Conservation (phyloP, 2,888 invertebrate genomes). For the Cyrtodaria siliqua region DNA sequence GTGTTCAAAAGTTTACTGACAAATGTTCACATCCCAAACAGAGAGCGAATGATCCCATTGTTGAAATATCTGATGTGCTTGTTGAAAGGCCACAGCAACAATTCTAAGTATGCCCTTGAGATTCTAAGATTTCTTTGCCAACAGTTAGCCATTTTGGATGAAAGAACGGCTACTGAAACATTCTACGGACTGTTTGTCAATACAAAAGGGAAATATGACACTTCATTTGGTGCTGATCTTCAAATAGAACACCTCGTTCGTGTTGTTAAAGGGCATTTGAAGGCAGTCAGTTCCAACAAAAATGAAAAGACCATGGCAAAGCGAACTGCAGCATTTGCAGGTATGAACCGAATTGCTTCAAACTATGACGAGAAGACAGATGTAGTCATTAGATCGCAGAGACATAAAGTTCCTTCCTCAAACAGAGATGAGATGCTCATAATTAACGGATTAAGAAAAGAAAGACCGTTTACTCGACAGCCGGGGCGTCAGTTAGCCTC, state of each 20-base stretch:
- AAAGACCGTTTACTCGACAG: not conserved
- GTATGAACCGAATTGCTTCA: not conserved
- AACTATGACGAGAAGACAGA: not conserved
- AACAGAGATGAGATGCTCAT: not conserved
- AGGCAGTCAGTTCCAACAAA: conserved; percentile 10
- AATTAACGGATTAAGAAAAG: not conserved
- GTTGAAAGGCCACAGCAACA: conserved; percentile 27
- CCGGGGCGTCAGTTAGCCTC: not conserved
- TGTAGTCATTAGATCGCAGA: not conserved
- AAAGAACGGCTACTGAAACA: conserved; percentile 11
- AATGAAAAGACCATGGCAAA: not conserved
- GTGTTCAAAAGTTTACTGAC: conserved; percentile 11
- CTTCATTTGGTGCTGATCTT: conserved; percentile 20
- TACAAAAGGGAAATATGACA: no score
- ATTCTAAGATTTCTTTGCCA: conserved; percentile 26
- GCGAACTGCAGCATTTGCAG: not conserved
- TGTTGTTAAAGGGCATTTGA: conserved; percentile 18
- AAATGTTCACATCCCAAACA: conserved; percentile 15
- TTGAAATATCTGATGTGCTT: conserved; percentile 18
- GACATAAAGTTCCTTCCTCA: not conserved
- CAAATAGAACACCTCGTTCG: conserved; percentile 39
- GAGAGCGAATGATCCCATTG: not conserved
- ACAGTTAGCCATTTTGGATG: conserved; percentile 19
- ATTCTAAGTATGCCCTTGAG: conserved; percentile 35
- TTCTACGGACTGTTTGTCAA: conserved; percentile 42